Percentiles rank a stretch among this genome's conserved stretches.
These are phyloP conservation scores for Uropsilus gracilis DNA, from an alignment of 2,113 vertebrate species.

Conservation along the genomic window DNA sequence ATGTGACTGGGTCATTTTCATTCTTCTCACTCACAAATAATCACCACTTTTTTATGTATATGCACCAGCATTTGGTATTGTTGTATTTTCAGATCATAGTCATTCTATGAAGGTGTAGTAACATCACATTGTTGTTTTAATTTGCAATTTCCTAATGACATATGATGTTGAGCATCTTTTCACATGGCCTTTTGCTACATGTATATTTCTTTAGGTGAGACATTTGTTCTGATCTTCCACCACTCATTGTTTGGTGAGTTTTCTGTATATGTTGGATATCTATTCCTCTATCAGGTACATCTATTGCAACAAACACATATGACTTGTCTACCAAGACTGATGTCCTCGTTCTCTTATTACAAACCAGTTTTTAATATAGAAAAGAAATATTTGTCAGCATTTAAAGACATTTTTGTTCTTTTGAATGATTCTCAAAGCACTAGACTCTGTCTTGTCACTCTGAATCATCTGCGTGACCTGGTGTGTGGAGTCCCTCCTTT, in stretches of 20 bases:
- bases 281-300: background rate
- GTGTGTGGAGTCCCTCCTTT: background rate
- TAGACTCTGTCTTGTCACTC: background rate
- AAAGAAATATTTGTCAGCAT: background rate
- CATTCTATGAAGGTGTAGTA: background rate
- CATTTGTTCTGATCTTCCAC: background rate
- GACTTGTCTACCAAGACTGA: background rate
- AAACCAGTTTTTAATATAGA: constrained; percentile 26
- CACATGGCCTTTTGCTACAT: background rate
- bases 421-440: background rate
- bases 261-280: background rate
- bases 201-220: background rate
- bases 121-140: background rate
- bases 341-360: background rate
- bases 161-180: too few species aligned
- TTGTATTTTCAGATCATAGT: background rate
- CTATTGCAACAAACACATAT: background rate
- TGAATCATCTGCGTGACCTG: background rate
- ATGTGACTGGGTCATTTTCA: background rate
- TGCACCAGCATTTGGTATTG: background rate
- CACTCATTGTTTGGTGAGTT: background rate
- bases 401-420: background rate
- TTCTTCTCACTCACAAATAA: background rate
- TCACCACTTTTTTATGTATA: background rate
- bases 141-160: too few species aligned